Evolutionary conservation across 2,797 vertebrate species (phyloP).

Genomic region (Falco rusticolus): DNA sequence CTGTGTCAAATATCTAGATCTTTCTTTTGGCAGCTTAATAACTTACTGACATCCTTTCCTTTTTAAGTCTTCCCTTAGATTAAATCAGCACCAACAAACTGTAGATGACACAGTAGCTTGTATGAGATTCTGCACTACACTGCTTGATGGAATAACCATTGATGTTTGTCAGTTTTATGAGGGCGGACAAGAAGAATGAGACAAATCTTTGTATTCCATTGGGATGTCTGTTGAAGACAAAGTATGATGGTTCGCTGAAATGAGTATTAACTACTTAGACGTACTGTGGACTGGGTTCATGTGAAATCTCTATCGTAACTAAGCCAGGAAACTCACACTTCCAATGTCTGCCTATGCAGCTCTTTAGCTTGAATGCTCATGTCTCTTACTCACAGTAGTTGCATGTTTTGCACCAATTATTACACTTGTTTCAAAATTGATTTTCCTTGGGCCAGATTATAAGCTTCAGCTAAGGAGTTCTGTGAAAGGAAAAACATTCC

Average conservation of each 20-base stretch:
- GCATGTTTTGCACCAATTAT: not conserved
- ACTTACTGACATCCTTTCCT: not conserved
- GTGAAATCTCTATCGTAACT: not conserved
- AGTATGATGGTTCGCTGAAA: conserved; percentile 28
- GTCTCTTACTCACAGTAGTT: accelerated
- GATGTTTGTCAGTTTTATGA: not conserved
- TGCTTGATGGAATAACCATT: not conserved
- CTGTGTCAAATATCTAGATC: not conserved
- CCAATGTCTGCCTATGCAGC: not conserved
- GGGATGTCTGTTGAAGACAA: conserved; percentile 38
- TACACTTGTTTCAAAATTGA: not conserved
- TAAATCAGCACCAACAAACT: not conserved
- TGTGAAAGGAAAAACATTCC: not conserved
- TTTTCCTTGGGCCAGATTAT: not conserved
- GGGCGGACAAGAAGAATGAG: conserved; percentile 27
- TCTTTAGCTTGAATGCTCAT: not conserved
- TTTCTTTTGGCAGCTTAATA: not conserved
- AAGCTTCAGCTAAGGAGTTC: not conserved
- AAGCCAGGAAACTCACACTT: not conserved
- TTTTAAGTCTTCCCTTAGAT: not conserved
- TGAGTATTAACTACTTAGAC: conserved; percentile 32
- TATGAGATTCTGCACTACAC: not conserved
- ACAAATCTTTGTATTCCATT: conserved; percentile 8
- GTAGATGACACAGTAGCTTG: not conserved
- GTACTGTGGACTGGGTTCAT: not conserved